Percentiles rank a stretch among this genome's conserved stretches.
Conservation (phyloP, 2,888 invertebrate genomes). For the Lasioglossum villosulum region DNA sequence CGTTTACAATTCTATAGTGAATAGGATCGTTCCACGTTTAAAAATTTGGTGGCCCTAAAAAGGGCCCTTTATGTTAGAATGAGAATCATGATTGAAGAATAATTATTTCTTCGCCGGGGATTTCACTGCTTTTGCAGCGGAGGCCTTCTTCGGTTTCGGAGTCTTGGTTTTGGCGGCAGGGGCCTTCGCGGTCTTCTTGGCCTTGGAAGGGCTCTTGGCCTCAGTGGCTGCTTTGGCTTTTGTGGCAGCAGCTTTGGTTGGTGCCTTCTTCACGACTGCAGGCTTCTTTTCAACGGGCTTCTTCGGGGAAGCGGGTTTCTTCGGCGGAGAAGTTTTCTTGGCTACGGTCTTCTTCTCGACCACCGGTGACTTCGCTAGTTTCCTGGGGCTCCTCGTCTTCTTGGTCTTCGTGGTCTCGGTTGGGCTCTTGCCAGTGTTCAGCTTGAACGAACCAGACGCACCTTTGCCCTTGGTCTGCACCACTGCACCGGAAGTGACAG, state of each 20-base stretch:
- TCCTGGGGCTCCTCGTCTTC: background rate
- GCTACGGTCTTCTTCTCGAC: slow-evolving; percentile 60
- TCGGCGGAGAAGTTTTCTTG: slow-evolving; percentile 49
- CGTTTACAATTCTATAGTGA: background rate
- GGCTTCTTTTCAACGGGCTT: slow-evolving; percentile 59
- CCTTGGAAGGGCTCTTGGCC: slow-evolving; percentile 74
- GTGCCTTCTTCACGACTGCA: slow-evolving; percentile 62
- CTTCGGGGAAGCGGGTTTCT: slow-evolving; percentile 57
- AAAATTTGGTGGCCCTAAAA: slow-evolving; percentile 26
- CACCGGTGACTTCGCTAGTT: slow-evolving; percentile 60
- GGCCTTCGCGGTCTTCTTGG: slow-evolving; percentile 81
- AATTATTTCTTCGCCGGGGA: slow-evolving; percentile 18
- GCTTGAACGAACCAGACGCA: slow-evolving; percentile 82
- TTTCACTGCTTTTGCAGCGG: slow-evolving; percentile 62
- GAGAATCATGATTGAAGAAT: background rate
- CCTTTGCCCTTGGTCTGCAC: slow-evolving; percentile 86
- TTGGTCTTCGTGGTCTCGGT: background rate
- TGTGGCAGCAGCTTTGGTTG: slow-evolving; percentile 30
- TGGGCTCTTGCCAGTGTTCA: slow-evolving; percentile 3
- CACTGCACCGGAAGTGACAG: slow-evolving; percentile 85
- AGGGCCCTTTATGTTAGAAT: slow-evolving; percentile 13
- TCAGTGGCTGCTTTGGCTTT: slow-evolving; percentile 34
- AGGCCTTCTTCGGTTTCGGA: slow-evolving; percentile 80
- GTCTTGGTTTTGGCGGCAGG: slow-evolving; percentile 82
- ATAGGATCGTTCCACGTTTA: background rate